Percentiles rank a stretch among this genome's conserved stretches.
Conservation (phyloP, 2,888 invertebrate genomes). For the Aleiodes leptofemur region DNA sequence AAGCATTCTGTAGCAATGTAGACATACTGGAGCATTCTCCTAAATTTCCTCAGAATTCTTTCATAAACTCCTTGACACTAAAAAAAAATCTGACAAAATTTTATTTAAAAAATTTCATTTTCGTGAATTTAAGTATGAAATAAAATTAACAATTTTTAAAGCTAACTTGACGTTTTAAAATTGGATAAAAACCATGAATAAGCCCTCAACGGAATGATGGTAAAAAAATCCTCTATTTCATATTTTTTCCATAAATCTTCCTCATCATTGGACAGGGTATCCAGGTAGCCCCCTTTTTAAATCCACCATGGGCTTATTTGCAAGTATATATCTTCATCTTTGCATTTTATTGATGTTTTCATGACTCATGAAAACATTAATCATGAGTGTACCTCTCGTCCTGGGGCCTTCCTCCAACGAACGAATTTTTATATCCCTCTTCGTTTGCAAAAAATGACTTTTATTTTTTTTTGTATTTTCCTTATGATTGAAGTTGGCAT, state of each 20-base stretch:
- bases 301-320: slow-evolving; percentile 64
- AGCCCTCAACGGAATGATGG: too few species aligned
- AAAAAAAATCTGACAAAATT: too few species aligned
- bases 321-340: slow-evolving; percentile 65
- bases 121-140: too few species aligned
- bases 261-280: slow-evolving; percentile 70
- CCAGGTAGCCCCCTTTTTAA: slow-evolving; percentile 70
- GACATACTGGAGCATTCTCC: too few species aligned
- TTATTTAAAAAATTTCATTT: too few species aligned
- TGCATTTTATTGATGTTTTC: slow-evolving; percentile 70
- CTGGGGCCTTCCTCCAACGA: neutral
- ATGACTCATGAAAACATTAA: too few species aligned
- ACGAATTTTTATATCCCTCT: slow-evolving; percentile 23
- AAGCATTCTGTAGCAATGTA: too few species aligned
- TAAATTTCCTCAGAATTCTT: neutral
- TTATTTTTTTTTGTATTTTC: neutral
- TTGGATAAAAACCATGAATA: neutral
- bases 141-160: too few species aligned
- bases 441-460: slow-evolving; percentile 31
- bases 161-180: neutral
- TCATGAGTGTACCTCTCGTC: neutral
- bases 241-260: slow-evolving; percentile 68
- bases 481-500: slow-evolving; percentile 18
- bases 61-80: too few species aligned
- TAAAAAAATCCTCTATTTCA: slow-evolving; percentile 47